These are phyloP conservation scores for Telmatherina bonti DNA, from an alignment of 2,797 vertebrate genomes.

Conservation along the genomic window DNA sequence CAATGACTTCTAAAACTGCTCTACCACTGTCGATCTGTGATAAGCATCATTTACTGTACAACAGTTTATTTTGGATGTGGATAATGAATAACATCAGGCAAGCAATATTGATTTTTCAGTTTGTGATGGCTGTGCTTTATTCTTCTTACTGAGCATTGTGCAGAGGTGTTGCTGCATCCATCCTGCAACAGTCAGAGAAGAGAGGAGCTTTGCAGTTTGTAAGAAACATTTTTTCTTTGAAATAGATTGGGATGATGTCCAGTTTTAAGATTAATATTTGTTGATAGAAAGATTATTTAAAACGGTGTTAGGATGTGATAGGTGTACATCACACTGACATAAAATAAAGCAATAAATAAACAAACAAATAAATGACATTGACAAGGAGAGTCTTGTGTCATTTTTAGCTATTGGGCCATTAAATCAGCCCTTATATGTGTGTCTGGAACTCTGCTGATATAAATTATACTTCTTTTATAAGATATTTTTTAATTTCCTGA, in stretches of 20 bases:
- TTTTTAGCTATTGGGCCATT: no score
- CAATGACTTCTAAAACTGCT: neutral
- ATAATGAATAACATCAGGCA: slow-evolving; percentile 27
- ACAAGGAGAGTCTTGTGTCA: no score
- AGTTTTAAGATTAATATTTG: slow-evolving; percentile 53
- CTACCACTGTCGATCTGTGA: slow-evolving; percentile 17
- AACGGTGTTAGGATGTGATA: neutral
- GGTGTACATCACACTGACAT: neutral
- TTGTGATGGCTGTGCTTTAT: slow-evolving; percentile 24
- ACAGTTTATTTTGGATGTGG: slow-evolving; percentile 29
- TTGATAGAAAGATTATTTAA: slow-evolving; percentile 40
- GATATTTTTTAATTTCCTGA: no score
- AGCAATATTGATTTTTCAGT: no score
- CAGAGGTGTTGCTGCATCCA: slow-evolving; percentile 17
- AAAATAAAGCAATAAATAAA: no score
- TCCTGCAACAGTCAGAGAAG: slow-evolving; percentile 1
- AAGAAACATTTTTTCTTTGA: neutral
- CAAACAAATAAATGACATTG: no score
- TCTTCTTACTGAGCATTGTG: slow-evolving; percentile 14
- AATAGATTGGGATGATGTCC: slow-evolving; percentile 14
- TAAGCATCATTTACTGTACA: slow-evolving; percentile 17
- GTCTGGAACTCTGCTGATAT: no score
- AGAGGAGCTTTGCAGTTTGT: neutral
- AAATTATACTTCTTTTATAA: no score
- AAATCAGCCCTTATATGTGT: no score